Conservation (phyloP, 2,888 invertebrate species). For the Andrena marginata region DNA sequence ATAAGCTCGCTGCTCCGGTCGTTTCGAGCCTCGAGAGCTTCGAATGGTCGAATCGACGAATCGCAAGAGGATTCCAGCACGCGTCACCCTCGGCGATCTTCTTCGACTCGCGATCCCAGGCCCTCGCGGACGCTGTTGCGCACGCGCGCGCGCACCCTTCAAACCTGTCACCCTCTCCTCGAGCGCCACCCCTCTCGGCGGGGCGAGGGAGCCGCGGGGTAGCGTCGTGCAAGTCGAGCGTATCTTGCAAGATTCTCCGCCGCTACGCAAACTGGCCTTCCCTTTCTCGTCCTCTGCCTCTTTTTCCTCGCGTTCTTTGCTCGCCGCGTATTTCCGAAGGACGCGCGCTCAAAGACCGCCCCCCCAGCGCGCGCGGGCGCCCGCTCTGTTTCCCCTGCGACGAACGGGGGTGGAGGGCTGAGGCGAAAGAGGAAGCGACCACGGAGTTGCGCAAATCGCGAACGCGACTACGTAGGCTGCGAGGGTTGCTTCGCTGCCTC, state of each 20-base stretch:
- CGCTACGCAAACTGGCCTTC: not conserved
- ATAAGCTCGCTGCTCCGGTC: constrained; percentile 5
- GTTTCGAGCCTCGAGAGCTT: not conserved
- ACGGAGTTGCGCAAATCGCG: constrained; percentile 75
- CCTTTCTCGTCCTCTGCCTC: constrained; percentile 8
- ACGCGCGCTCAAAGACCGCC: constrained; percentile 13
- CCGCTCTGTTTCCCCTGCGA: too few relatives aligned
- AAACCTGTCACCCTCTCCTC: constrained; percentile 35
- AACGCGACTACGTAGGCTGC: constrained; percentile 60
- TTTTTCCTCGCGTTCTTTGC: not conserved
- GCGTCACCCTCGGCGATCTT: constrained; percentile 45
- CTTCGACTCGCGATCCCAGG: constrained; percentile 60
- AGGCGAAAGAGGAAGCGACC: constrained; percentile 27
- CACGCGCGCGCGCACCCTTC: constrained; percentile 72
- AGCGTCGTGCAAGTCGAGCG: not conserved
- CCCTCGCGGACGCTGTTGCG: constrained; percentile 38
- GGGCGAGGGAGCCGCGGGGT: not conserved
- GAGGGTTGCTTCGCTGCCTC: constrained; percentile 6
- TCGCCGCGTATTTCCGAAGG: constrained; percentile 6
- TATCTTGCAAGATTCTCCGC: constrained; percentile 1
- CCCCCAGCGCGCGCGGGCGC: not conserved
- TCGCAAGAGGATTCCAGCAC: constrained; percentile 4
- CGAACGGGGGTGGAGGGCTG: not conserved
- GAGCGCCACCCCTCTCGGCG: not conserved
- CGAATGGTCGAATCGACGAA: constrained; percentile 22